Conservation (phyloP, 92 coral and sea anemone species). For the Scolanthus callimorphus region DNA sequence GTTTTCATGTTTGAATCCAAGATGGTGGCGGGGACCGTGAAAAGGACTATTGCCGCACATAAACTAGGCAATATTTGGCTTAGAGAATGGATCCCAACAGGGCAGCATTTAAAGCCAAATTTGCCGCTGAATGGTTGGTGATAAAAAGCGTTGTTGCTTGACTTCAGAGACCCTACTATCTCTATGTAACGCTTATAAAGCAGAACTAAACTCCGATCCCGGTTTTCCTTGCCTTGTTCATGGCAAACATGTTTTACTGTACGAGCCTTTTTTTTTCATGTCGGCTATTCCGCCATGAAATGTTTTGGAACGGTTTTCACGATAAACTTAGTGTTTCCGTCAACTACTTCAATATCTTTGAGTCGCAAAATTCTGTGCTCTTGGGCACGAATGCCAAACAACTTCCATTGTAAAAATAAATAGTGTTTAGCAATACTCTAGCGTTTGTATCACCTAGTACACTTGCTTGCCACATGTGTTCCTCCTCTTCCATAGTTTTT, state of each 20-base stretch:
- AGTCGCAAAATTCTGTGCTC: constrained; percentile 21
- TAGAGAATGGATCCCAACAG: constrained; percentile 27
- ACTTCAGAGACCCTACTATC: constrained; percentile 1
- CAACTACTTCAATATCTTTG: constrained; percentile 18
- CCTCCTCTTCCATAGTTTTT: constrained; percentile 15
- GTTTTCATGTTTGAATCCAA: too few relatives aligned
- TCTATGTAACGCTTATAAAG: constrained; percentile 11
- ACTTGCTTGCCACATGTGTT: constrained; percentile 14
- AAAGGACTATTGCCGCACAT: constrained; percentile 27
- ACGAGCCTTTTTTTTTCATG: constrained; percentile 22
- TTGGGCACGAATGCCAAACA: constrained; percentile 35
- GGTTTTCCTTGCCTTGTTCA: constrained; percentile 11
- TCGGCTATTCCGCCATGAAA: constrained; percentile 33
- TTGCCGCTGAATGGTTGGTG: constrained; percentile 19
- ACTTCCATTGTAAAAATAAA: constrained; percentile 31
- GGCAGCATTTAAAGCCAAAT: constrained; percentile 9
- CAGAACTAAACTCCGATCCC: constrained; percentile 17
- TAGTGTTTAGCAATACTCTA: constrained; percentile 9
- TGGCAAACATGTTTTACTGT: constrained; percentile 43
- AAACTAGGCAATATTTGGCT: constrained; percentile 24
- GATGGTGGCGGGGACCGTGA: too few relatives aligned
- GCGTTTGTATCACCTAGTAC: constrained; percentile 13
- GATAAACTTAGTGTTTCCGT: constrained; percentile 14
- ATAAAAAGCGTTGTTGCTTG: constrained; percentile 20
- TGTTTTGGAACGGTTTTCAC: constrained; percentile 22